phyloP scores from a whole-genome alignment of 2,113 vertebrate genomes.

The Rhabdomys dilectus region DNA sequence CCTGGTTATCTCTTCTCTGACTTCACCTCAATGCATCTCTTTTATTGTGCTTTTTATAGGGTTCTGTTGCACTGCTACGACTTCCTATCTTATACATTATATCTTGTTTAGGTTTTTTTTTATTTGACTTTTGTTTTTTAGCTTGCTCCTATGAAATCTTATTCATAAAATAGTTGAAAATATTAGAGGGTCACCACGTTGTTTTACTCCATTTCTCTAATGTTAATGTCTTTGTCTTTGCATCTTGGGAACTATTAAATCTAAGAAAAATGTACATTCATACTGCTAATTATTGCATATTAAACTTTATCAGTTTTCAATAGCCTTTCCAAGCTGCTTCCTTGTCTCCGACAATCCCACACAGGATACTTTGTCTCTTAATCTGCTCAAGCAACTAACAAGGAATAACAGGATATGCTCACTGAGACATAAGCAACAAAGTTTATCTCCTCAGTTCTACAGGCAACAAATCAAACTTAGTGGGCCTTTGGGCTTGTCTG shows the following conservation, averaged over 20 bases:
- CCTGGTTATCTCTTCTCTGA: neutral
- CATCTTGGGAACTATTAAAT: neutral
- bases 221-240: neutral
- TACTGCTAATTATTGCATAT: neutral
- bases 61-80: neutral
- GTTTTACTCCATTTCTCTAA: neutral
- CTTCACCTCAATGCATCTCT: neutral
- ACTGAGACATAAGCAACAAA: neutral
- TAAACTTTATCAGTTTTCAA: neutral
- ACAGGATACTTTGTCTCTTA: neutral
- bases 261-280: neutral
- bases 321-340: neutral
- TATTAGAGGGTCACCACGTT: neutral
- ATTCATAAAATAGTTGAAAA: neutral
- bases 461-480: neutral
- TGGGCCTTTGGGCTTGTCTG: neutral
- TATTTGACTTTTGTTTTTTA: neutral
- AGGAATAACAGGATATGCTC: no score
- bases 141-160: neutral
- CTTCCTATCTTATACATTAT: neutral
- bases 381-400: neutral
- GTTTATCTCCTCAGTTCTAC: neutral
- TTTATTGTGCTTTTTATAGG: neutral
- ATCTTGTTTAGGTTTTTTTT: neutral
- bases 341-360: neutral